These are phyloP conservation scores for Triops longicaudatus DNA, from an alignment of 1,140 invertebrate species.

Conservation along the genomic window DNA sequence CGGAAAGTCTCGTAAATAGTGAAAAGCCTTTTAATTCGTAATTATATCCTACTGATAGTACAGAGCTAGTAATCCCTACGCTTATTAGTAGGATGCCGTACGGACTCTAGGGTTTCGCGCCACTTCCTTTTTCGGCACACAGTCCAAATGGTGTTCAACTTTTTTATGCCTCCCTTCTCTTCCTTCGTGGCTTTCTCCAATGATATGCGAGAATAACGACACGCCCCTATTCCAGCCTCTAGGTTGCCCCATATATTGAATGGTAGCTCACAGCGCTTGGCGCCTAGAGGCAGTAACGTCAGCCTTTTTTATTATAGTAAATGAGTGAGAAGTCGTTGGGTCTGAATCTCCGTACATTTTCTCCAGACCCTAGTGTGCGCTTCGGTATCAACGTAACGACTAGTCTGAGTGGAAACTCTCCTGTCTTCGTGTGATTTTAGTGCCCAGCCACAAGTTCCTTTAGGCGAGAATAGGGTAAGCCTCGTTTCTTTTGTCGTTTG, in stretches of 20 bases:
- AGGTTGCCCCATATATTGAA: not conserved
- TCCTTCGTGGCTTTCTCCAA: too few relatives aligned
- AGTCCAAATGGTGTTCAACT: too few relatives aligned
- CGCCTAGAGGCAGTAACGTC: not conserved
- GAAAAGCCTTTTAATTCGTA: too few relatives aligned
- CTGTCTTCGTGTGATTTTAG: not conserved
- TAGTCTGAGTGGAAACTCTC: not conserved
- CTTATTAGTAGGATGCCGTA: too few relatives aligned
- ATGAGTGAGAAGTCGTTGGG: not conserved
- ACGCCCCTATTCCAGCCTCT: not conserved
- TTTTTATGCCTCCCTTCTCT: too few relatives aligned
- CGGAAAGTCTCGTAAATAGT: too few relatives aligned
- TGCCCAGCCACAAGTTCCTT: not conserved
- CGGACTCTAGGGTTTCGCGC: too few relatives aligned
- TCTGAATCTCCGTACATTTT: not conserved
- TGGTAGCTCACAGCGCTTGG: not conserved
- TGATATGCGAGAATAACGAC: not conserved
- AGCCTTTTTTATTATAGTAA: not conserved
- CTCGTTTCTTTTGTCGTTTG: not conserved
- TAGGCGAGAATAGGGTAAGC: not conserved
- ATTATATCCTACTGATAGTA: too few relatives aligned
- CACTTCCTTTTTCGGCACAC: too few relatives aligned
- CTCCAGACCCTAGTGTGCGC: not conserved
- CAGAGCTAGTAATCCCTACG: too few relatives aligned
- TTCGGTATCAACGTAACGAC: not conserved